Percentiles rank a stretch among this genome's conserved stretches.
Evolutionary conservation across 2,888 invertebrate species (phyloP).

Genomic region (Latheticus oryzae): DNA sequence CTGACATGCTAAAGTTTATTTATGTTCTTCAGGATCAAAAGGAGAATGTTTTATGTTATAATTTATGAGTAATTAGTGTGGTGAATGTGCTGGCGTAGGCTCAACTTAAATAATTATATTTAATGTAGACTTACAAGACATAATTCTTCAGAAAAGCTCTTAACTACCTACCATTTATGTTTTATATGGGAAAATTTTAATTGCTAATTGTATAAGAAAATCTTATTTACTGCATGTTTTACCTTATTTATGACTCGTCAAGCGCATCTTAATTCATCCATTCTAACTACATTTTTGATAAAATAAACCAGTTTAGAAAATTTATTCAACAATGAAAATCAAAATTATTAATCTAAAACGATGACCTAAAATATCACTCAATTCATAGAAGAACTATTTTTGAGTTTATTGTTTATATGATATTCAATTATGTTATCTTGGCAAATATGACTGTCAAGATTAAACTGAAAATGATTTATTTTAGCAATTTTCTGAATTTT

Average conservation of each 20-base stretch:
- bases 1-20: slow-evolving; percentile 61
- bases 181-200: slow-evolving; percentile 46
- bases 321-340: no score
- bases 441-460: no score
- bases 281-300: no score
- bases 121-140: slow-evolving; percentile 55
- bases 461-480: no score
- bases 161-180: slow-evolving; percentile 40
- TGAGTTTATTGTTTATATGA: no score
- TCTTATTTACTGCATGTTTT: slow-evolving; percentile 39
- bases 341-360: no score
- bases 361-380: no score
- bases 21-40: slow-evolving; percentile 61
- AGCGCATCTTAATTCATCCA: slow-evolving; percentile 36
- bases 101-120: slow-evolving; percentile 59
- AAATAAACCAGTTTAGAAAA: no score
- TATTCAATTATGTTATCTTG: no score
- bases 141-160: slow-evolving; percentile 46
- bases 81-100: slow-evolving; percentile 57
- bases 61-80: slow-evolving; percentile 63
- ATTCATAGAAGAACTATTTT: no score
- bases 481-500: no score
- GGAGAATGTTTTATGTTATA: slow-evolving; percentile 62
- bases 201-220: slow-evolving; percentile 41
- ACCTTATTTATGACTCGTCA: slow-evolving; percentile 33